phyloP scores from a whole-genome alignment of 2,888 invertebrate species.

The Ashinkailepas kermadecensis region DNA sequence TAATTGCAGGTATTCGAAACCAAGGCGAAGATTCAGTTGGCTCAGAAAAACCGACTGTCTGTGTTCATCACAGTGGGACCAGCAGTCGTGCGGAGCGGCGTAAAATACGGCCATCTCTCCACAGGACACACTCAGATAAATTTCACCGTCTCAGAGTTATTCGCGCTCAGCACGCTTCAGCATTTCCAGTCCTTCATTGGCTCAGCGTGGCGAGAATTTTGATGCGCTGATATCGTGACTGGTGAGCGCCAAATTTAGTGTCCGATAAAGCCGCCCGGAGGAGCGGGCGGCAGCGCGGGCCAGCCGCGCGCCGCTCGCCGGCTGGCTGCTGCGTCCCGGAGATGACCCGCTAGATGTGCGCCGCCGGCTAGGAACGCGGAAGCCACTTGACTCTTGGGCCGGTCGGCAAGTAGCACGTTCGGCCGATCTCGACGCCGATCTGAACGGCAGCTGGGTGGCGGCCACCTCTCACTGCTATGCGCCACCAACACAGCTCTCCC shows the following conservation, averaged over 20 bases:
- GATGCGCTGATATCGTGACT: background rate
- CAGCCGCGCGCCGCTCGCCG: background rate
- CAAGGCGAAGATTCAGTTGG: background rate
- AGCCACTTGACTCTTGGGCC: background rate
- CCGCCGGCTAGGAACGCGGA: conserved; percentile 2
- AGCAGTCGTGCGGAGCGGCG: background rate
- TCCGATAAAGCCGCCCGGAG: background rate
- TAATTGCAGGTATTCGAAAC: background rate
- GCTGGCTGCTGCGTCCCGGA: background rate
- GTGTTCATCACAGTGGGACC: background rate
- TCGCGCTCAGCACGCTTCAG: background rate
- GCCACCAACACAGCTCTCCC: too few relatives aligned
- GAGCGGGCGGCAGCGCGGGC: background rate
- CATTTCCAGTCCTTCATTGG: background rate
- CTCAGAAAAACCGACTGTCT: background rate
- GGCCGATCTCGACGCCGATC: too few relatives aligned
- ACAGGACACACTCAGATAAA: conserved; percentile 15
- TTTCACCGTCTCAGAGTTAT: background rate
- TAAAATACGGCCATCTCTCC: background rate
- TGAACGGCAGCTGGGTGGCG: too few relatives aligned
- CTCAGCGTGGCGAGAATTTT: conserved; percentile 5
- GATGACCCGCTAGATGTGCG: background rate
- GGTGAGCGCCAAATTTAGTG: background rate
- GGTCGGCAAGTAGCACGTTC: too few relatives aligned
- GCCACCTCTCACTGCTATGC: too few relatives aligned